Evolutionary conservation across 1,140 invertebrate genomes (phyloP).

Genomic region (Druon quercuslanigerum): DNA sequence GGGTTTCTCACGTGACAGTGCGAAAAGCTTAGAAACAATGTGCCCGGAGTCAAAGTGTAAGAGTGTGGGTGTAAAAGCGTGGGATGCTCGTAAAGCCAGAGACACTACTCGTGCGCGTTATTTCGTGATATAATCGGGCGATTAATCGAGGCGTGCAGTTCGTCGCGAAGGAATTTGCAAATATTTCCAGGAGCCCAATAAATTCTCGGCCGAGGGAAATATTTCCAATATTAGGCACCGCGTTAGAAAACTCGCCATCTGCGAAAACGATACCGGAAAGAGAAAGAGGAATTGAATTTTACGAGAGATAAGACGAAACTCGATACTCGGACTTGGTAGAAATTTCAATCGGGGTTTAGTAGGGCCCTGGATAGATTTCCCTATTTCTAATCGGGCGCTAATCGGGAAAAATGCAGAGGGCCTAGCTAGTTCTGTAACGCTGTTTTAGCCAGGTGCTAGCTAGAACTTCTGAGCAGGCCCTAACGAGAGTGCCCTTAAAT

Average conservation of each 20-base stretch:
- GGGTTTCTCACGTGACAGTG: constrained; percentile 12
- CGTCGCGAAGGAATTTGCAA: constrained; percentile 63
- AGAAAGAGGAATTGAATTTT: constrained; percentile 56
- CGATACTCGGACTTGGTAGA: not conserved
- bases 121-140: constrained; percentile 15
- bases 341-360: too few species aligned
- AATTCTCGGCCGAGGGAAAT: constrained; percentile 68
- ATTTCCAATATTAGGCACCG: constrained; percentile 60
- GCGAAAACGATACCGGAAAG: constrained; percentile 14
- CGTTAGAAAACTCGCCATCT: not conserved
- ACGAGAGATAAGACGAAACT: constrained; percentile 50
- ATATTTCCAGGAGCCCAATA: constrained; percentile 67
- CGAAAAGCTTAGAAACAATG: constrained; percentile 21
- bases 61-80: constrained; percentile 30
- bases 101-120: constrained; percentile 18
- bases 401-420: too few species aligned
- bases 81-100: constrained; percentile 39
- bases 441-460: too few species aligned
- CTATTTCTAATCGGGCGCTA: too few species aligned
- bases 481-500: too few species aligned
- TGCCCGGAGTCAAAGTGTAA: constrained; percentile 21
- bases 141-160: constrained; percentile 29
- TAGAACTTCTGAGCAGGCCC: too few species aligned
- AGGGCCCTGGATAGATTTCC: too few species aligned
- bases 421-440: too few species aligned